phyloP scores from a whole-genome alignment of 2,797 vertebrate species.

The Oreortyx pictus region DNA sequence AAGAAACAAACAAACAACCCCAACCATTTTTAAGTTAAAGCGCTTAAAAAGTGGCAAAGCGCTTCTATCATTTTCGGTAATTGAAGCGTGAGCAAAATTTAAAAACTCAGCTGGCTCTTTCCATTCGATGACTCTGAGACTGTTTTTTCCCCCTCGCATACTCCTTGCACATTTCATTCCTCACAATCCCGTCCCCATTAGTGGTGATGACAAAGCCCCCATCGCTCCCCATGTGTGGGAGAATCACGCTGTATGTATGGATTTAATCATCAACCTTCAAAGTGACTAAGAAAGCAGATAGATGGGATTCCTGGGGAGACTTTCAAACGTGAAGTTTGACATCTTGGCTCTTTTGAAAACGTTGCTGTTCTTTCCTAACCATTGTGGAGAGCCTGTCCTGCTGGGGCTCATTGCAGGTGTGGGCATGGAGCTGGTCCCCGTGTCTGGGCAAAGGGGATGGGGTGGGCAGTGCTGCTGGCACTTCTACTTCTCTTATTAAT shows the following conservation, averaged over 20 bases:
- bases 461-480: not conserved
- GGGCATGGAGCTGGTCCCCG: conserved; percentile 22
- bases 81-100: conserved; percentile 44
- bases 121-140: conserved; percentile 46
- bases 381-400: not conserved
- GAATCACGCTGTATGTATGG: conserved; percentile 68
- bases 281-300: conserved; percentile 67
- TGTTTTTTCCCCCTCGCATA: fast-evolving
- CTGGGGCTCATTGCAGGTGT: conserved; percentile 58
- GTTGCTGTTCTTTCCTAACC: conserved; percentile 24
- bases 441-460: not conserved
- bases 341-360: conserved; percentile 49
- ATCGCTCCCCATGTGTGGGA: conserved; percentile 70
- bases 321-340: conserved; percentile 71
- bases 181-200: conserved; percentile 64
- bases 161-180: conserved; percentile 63
- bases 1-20: conserved; percentile 53
- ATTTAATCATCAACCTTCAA: conserved; percentile 73
- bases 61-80: conserved; percentile 46
- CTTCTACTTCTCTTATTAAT: not conserved
- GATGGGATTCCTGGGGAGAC: conserved; percentile 70
- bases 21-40: not conserved
- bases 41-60: not conserved
- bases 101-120: conserved; percentile 24
- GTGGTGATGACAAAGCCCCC: conserved; percentile 72